Percentiles rank a stretch among this genome's conserved stretches.
These are phyloP conservation scores for Hyperoodon ampullatus DNA, from an alignment of 2,113 vertebrate species.

Conservation along the genomic window DNA sequence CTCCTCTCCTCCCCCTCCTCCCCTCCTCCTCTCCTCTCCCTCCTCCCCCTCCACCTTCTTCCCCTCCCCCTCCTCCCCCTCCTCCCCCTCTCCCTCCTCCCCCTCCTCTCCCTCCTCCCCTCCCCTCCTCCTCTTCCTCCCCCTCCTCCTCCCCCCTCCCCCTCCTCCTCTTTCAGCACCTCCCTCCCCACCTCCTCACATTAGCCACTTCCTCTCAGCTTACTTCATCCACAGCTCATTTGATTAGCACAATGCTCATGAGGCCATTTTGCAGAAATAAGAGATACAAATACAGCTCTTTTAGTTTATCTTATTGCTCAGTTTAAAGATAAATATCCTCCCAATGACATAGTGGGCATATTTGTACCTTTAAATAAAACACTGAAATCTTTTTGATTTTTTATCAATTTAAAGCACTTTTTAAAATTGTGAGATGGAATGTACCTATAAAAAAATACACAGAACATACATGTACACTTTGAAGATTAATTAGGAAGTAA, in stretches of 20 bases:
- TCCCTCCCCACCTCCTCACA: background rate
- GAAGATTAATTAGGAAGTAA: background rate
- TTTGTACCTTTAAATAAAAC: background rate
- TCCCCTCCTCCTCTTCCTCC: too few relatives aligned
- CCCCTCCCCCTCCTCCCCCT: too few relatives aligned
- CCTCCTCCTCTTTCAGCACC: background rate
- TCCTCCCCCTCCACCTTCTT: too few relatives aligned
- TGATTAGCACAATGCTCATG: background rate
- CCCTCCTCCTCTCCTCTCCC: fast-evolving
- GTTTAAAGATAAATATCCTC: background rate
- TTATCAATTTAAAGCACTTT: background rate
- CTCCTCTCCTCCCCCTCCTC: too few relatives aligned
- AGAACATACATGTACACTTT: background rate
- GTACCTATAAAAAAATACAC: background rate
- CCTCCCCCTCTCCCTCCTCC: background rate
- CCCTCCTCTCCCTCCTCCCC: too few relatives aligned
- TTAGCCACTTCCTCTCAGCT: background rate
- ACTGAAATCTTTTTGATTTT: background rate
- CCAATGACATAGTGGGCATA: background rate
- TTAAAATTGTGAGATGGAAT: background rate
- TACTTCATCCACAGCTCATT: background rate
- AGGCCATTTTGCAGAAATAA: background rate
- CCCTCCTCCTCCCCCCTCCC: fast-evolving
- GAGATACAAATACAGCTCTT: background rate
- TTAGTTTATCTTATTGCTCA: background rate